Percentiles rank a stretch among this genome's conserved stretches.
These are phyloP conservation scores for Lepidurus apus DNA, from an alignment of 1,140 invertebrate genomes.

Conservation along the genomic window DNA sequence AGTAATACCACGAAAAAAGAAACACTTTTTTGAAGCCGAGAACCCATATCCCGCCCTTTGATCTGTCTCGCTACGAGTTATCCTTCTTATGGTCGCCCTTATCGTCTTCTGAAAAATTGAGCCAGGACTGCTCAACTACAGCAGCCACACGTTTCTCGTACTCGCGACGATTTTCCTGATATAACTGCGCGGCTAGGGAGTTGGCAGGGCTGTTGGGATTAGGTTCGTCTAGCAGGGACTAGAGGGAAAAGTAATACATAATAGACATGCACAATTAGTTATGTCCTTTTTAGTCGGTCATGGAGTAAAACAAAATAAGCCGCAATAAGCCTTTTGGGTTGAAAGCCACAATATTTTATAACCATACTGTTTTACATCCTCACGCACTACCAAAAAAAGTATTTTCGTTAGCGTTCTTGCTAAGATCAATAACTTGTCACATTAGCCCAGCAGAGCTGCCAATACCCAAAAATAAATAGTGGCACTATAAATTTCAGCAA, in stretches of 20 bases:
- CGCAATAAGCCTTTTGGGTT: background rate
- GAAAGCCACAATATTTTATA: background rate
- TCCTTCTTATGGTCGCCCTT: background rate
- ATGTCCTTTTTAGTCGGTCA: background rate
- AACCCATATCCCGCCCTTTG: background rate
- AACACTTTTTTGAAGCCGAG: background rate
- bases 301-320: background rate
- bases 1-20: background rate
- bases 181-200: conserved; percentile 49
- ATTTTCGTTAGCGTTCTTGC: background rate
- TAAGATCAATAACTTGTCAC: conserved; percentile 2
- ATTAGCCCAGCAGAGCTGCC: conserved; percentile 3
- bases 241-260: conserved; percentile 31
- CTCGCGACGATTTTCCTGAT: conserved; percentile 49
- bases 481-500: background rate
- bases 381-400: background rate
- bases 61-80: background rate
- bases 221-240: conserved; percentile 49
- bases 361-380: conserved; percentile 1
- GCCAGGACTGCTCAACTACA: conserved; percentile 53
- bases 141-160: conserved; percentile 54
- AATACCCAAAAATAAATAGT: background rate
- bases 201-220: conserved; percentile 56
- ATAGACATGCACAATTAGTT: background rate
- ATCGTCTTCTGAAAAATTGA: conserved; percentile 39